A percentile compares a stretch with the other conserved stretches of the same genome.
Conservation (phyloP, 2,888 invertebrate genomes). For the Micoletzkya japonica region DNA sequence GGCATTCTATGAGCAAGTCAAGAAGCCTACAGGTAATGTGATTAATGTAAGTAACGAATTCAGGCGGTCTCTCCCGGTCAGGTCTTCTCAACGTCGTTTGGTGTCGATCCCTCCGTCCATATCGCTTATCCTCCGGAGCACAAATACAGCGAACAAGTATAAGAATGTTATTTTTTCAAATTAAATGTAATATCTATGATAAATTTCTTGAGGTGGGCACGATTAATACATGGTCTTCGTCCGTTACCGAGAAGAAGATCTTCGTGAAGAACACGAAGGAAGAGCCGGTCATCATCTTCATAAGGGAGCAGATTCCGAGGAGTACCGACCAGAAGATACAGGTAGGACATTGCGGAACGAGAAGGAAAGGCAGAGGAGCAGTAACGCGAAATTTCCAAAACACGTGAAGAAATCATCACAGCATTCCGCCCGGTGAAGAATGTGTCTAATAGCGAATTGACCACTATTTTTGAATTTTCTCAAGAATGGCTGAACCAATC, state of each 20-base stretch:
- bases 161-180: neutral
- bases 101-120: conserved; percentile 65
- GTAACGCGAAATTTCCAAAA: too few species aligned
- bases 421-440: too few species aligned
- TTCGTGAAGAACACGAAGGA: conserved; percentile 45
- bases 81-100: conserved; percentile 65
- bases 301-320: conserved; percentile 52
- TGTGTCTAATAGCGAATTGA: too few species aligned
- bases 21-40: neutral
- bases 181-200: neutral
- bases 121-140: conserved; percentile 64
- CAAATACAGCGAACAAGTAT: conserved; percentile 61
- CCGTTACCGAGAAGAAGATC: conserved; percentile 48
- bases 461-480: too few species aligned
- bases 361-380: too few species aligned
- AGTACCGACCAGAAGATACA: conserved; percentile 55
- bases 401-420: too few species aligned
- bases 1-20: neutral
- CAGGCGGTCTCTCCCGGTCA: conserved; percentile 64
- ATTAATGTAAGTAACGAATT: neutral
- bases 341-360: too few species aligned
- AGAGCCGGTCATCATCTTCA: conserved; percentile 41
- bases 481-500: too few species aligned
- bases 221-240: conserved; percentile 40
- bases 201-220: conserved; percentile 34